A percentile compares a stretch with the other conserved stretches of the same genome.
Evolutionary conservation across 2,113 vertebrate genomes (phyloP).

Genomic region (Carassius carassius): DNA sequence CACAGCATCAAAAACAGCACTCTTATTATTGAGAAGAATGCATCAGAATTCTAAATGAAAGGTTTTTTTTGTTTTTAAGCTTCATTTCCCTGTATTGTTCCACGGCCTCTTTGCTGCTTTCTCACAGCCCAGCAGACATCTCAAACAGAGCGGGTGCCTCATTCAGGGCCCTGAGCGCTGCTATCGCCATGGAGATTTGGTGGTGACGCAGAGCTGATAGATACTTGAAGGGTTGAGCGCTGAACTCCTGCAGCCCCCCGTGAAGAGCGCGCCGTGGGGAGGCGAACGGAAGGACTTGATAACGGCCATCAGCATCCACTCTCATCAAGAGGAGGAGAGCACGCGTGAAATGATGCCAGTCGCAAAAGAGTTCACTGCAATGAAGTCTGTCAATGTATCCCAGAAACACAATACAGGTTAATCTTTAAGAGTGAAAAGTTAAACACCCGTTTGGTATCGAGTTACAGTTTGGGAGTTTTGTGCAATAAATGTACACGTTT

Average conservation of each 20-base stretch:
- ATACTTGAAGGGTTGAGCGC: conserved; percentile 55
- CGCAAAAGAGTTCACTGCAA: conserved; percentile 12
- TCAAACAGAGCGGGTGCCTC: conserved; percentile 60
- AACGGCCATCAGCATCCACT: conserved; percentile 41
- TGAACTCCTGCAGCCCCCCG: not conserved
- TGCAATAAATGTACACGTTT: not conserved
- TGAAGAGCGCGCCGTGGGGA: conserved; percentile 4
- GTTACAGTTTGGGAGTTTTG: not conserved
- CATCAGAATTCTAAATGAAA: not conserved
- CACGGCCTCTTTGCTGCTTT: not conserved
- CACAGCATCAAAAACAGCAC: not conserved
- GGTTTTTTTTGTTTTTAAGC: not conserved
- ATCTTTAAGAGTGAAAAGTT: not conserved
- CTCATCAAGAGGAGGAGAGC: conserved; percentile 24
- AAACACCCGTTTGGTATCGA: not conserved
- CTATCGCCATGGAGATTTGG: conserved; percentile 66
- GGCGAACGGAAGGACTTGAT: conserved; percentile 18
- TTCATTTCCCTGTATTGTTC: conserved; percentile 13
- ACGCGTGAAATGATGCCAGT: conserved; percentile 21
- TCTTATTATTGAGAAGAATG: not conserved
- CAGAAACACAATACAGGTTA: not conserved
- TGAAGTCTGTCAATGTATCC: not conserved
- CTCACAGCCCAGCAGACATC: conserved; percentile 57
- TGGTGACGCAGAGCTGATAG: conserved; percentile 55
- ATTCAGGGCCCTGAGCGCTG: conserved; percentile 51